Conservation (phyloP, 2,797 vertebrate genomes). For the Alcedo atthis region DNA sequence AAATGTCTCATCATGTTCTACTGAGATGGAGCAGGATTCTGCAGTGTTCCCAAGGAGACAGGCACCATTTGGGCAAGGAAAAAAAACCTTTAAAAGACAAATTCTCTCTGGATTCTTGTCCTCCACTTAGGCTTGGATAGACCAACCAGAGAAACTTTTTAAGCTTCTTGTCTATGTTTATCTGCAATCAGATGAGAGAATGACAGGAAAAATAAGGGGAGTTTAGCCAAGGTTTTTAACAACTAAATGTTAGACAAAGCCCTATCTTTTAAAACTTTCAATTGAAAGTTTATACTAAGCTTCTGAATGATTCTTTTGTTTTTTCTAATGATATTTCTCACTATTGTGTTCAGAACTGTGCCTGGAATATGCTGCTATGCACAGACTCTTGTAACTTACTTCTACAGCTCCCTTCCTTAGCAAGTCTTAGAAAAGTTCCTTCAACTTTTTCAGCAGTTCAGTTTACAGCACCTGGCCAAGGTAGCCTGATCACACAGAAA, state of each 20-base stretch:
- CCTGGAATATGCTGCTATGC: neutral
- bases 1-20: neutral
- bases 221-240: neutral
- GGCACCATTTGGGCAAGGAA: neutral
- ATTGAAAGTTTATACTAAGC: neutral
- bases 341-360: neutral
- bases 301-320: neutral
- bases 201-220: neutral
- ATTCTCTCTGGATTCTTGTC: neutral
- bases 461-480: constrained; percentile 13
- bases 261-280: neutral
- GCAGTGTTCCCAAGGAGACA: neutral
- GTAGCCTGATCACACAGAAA: constrained; percentile 3
- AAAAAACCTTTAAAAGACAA: neutral
- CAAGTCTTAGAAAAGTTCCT: constrained; percentile 33
- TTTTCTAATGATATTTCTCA: neutral
- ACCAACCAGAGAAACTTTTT: neutral
- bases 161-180: neutral
- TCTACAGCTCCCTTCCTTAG: neutral
- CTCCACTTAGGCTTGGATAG: neutral
- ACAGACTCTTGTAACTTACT: neutral
- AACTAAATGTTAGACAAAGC: neutral
- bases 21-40: neutral
- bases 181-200: neutral
- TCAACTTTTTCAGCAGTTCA: constrained; percentile 23